Conservation (phyloP, 2,888 invertebrate species). For the Agonopterix heracliana region DNA sequence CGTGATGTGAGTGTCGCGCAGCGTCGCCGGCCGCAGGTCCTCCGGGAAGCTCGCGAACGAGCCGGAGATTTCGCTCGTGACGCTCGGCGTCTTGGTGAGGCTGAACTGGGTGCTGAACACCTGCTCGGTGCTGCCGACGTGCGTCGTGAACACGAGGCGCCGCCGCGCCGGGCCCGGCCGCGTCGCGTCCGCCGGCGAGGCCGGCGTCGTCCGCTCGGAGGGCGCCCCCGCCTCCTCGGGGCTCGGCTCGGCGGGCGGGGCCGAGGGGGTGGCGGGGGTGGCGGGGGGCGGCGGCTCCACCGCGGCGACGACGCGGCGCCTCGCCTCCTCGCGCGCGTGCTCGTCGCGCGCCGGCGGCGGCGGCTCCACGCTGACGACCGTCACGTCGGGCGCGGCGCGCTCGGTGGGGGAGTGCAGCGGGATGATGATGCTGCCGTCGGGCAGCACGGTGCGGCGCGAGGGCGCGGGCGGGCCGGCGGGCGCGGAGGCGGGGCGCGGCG, state of each 20-base stretch:
- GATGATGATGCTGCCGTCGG: constrained; percentile 77
- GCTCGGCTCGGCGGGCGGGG: constrained; percentile 5
- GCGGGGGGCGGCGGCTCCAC: constrained; percentile 6
- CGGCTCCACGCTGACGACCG: constrained; percentile 5
- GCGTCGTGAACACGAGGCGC: constrained; percentile 80
- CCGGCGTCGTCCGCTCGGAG: not conserved
- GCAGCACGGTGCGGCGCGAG: constrained; percentile 52
- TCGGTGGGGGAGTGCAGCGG: constrained; percentile 71
- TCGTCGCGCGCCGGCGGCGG: constrained; percentile 1
- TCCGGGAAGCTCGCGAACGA: constrained; percentile 70
- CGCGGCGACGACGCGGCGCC: constrained; percentile 1
- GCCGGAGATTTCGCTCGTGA: constrained; percentile 77
- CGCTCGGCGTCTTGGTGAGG: constrained; percentile 79
- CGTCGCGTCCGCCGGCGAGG: constrained; percentile 3
- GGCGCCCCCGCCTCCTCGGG: constrained; percentile 6
- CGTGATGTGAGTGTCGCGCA: constrained; percentile 15
- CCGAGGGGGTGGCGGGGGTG: constrained; percentile 4
- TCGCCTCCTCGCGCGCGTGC: not conserved
- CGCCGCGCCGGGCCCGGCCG: constrained; percentile 22
- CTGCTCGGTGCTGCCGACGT: constrained; percentile 81
- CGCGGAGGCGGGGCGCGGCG: constrained; percentile 22
- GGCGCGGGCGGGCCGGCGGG: constrained; percentile 42
- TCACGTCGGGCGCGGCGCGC: constrained; percentile 14
- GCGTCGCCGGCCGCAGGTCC: constrained; percentile 45
- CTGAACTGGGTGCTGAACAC: constrained; percentile 81